Percentiles rank a stretch among this genome's conserved stretches.
phyloP scores from a whole-genome alignment of 1,140 invertebrate genomes.

The Anoplophora glabripennis region DNA sequence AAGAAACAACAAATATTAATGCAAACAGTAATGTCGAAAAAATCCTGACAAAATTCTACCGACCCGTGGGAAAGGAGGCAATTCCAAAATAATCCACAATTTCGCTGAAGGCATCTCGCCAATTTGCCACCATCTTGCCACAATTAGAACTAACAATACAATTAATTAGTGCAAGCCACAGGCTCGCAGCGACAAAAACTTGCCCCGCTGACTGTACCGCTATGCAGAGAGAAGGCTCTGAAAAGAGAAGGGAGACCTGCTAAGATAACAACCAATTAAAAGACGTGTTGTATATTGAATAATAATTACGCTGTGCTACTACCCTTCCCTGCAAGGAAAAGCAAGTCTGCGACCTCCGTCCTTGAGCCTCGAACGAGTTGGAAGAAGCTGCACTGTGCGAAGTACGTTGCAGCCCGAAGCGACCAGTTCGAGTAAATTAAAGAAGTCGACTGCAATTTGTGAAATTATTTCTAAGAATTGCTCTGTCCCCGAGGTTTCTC shows the following conservation, averaged over 20 bases:
- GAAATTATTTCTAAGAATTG: conserved; percentile 45
- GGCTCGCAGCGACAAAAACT: conserved; percentile 24
- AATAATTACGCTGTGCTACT: conserved; percentile 42
- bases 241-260: conserved; percentile 27
- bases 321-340: conserved; percentile 12
- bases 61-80: too few species aligned
- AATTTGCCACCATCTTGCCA: conserved; percentile 20
- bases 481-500: neutral
- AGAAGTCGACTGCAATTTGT: conserved; percentile 45
- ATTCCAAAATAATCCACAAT: neutral
- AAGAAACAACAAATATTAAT: too few species aligned
- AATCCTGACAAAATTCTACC: too few species aligned
- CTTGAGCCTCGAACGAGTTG: neutral
- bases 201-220: conserved; percentile 19
- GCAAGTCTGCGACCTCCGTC: neutral
- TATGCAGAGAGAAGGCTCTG: conserved; percentile 24
- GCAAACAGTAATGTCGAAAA: too few species aligned
- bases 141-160: conserved; percentile 33
- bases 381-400: conserved; percentile 6
- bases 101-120: neutral
- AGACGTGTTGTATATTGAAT: conserved; percentile 46
- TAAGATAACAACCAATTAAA: conserved; percentile 47
- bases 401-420: conserved; percentile 15
- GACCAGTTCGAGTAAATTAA: conserved; percentile 29
- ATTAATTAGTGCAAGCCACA: conserved; percentile 34